Evolutionary conservation across 2,797 vertebrate species (phyloP), one percentile per base, ranked within the genome.

Genomic region (Scomberomorus guttatus): DNA sequence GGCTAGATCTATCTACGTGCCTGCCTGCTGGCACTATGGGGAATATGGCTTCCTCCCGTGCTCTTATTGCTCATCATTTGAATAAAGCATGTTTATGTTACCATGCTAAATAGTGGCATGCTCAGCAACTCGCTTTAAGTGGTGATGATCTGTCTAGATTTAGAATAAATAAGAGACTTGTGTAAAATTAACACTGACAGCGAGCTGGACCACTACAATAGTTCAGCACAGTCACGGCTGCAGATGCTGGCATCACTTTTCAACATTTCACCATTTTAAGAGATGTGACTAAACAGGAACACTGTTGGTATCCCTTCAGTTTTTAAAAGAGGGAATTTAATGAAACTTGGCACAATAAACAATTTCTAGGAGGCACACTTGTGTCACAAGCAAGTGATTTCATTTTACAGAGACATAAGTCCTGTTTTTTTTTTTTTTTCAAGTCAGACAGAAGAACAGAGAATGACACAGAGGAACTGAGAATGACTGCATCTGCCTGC

Each of bases 31-130:
- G 91, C 84, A 75, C 87, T 56, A 25, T 79, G 76, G 78, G 86
- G 80, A 88, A 81, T 80, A 83, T 68, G 87, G 83, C 85, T 86
- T 87, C 84, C 74, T 87, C 76, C 70, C 44, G 48, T 82, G 82
- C 85, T 85, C 76, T 88, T 81, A 85, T 90, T 72, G 64, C 69
- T 75, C 55, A 27, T 77, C 77, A 80, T 89, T 91, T 87, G 68
- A 92, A 92, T 85, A 87, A 87, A 91, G 90, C 79, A 80, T 86
- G 83, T 89, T 89, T 83, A 83, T 87, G 84, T 83, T 76, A 71
- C 84, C 81, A 77, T 81, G 78, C 58, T 85, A 85, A 90, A 88
- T 61, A 81, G 71, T 72, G 44, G 51, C 58, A 48, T 52, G 7
- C 75, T 80, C 62, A 71, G 58, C 77, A 90, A 82, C 46, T 82